These are phyloP conservation scores for Hiodon alosoides DNA, from an alignment of 2,113 vertebrate species.

Conservation along the genomic window DNA sequence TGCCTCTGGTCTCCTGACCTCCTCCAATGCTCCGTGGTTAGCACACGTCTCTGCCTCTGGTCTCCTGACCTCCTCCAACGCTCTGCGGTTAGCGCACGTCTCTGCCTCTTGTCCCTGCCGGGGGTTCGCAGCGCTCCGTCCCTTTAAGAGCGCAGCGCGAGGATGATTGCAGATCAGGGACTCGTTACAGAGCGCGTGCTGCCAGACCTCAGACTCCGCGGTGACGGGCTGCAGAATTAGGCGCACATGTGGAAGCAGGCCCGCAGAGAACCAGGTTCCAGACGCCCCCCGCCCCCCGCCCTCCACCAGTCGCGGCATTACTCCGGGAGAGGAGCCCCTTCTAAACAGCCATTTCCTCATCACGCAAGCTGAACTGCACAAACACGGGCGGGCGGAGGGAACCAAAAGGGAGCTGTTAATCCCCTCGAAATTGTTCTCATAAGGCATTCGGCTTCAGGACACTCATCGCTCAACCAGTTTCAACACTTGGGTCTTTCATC, in stretches of 20 bases:
- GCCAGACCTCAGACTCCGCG: conserved; percentile 55
- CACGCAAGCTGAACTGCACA: too few species aligned
- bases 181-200: conserved; percentile 57
- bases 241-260: conserved; percentile 44
- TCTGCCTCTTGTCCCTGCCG: too few species aligned
- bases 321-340: conserved; percentile 27
- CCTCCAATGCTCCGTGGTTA: too few species aligned
- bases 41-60: too few species aligned
- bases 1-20: too few species aligned
- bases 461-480: too few species aligned
- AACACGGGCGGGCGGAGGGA: conserved; percentile 28
- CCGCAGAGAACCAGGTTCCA: conserved; percentile 53
- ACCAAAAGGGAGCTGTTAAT: too few species aligned
- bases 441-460: not conserved
- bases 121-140: not conserved
- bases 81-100: too few species aligned
- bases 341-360: too few species aligned
- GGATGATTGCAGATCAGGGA: conserved; percentile 32
- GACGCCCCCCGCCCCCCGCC: not conserved
- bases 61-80: too few species aligned
- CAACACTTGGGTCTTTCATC: too few species aligned
- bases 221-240: conserved; percentile 45
- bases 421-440: not conserved
- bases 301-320: not conserved
- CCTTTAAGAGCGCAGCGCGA: conserved; percentile 20